Evolutionary conservation across 2,797 vertebrate species (phyloP), one percentile per base, ranked within the genome.

Genomic region (Paramormyrops hopkinsi): DNA sequence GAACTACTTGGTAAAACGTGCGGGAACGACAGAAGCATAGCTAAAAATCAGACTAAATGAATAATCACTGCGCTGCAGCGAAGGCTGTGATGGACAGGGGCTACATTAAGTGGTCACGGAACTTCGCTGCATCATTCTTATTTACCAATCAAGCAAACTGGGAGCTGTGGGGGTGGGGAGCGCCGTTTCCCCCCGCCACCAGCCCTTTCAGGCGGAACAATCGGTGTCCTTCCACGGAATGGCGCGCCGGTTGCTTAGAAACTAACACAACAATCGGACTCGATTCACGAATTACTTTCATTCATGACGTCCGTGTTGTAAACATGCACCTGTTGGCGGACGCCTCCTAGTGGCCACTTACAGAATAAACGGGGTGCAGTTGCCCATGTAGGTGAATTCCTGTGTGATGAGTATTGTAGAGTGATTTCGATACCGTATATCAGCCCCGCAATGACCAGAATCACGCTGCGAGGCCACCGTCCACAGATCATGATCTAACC

Each of bases 201-300:
- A 79, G 37, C 73, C 65, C 73, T 79, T 79, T 44, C 73, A 79
- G 17, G 73, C 37, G 19, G 37, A 79, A 79, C 73, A 84, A 48
- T 84, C 46, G 22, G 44, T 48, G 82, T 51, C 48, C 48, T 84
- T 84, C 82, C 48, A 46, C 44, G 17, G 44, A 83, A 83, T 83
- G 44, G 37, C n/a, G 44, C 17, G 44, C 44, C 79, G 82, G 82
- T 84, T 84, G 82, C 82, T 84, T 84, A 51, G 82, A 84, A 84
- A 79, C 73, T 79, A 79, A 3, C 33, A 44, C 37, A 79, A 79
- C 73, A 79, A 79, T 41, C 73, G 17, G 19, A 44, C 37, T 79
- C 82, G 44, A 51, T 84, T 84, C 82, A 84, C 46, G 46, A 84
- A 84, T 84, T 48, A 50, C 44, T 84, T 84, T 48, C 82, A 84